Evolutionary conservation across 2,113 vertebrate species (phyloP), one percentile per base, ranked within the genome.

Genomic region (Fregetta grallaria): DNA sequence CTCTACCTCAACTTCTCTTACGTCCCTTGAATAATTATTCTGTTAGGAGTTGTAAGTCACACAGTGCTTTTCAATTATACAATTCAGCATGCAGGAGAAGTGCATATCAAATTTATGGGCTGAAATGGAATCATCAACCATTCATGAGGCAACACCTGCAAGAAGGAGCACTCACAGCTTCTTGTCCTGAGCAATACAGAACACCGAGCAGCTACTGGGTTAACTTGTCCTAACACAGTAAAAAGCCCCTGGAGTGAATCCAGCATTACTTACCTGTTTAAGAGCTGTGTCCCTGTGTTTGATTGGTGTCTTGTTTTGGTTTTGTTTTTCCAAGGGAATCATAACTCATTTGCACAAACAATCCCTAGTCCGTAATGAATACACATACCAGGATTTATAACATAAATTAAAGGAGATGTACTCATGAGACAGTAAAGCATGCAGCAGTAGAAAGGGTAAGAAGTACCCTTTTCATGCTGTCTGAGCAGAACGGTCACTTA

Each of bases 341-440:
- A 44, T 92, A 94, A 90, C 26, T 96, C 53, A 83, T 90, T 97
- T 96, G 71, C 50, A 77, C 73, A 91, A 80, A 80, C 27, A 88
- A 83, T 91, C 59, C 67, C 53, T 74, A 0, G 21, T 83, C 78
- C 59, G 45, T 67, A 93, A 86, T 81, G 75, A 90, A 92, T 77
- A 73, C 23, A 52, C 50, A 42, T 44, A 92, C 50, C 26, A 74
- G 59, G 88, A 95, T 94, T 94, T 92, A 84, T 88, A 93, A 76
- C 56, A 74, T 90, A 90, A 92, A 65, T 91, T 85, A 82, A 92
- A 96, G 65, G 53, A 91, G 44, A 80, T 55, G 34, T 52, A 59
- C 62, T 90, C 16, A 80, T 56, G 52, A 67, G 90, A 86, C 67
- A 86, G 63, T n/a, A 94, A 92, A 92, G 75, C 71, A 59, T 15